A percentile compares a stretch with the other conserved stretches of the same genome.
These are phyloP conservation scores for Fregata magnificens DNA, from an alignment of 2,113 vertebrate genomes.

Conservation along the genomic window DNA sequence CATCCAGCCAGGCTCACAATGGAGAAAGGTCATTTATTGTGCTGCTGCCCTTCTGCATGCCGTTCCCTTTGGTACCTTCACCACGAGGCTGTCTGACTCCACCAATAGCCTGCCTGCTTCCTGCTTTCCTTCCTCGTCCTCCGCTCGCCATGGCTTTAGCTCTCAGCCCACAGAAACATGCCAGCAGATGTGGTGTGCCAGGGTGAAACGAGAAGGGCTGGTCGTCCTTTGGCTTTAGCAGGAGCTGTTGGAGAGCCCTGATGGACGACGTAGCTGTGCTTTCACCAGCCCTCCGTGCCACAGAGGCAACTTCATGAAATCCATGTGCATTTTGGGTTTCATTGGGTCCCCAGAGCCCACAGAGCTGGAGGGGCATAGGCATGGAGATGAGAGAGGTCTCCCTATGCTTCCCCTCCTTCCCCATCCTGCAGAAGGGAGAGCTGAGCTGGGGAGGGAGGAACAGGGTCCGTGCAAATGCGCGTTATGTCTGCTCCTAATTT, in stretches of 20 bases:
- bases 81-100: background rate
- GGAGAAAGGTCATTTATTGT: background rate
- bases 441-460: background rate
- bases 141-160: background rate
- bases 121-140: background rate
- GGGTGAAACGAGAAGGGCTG: background rate
- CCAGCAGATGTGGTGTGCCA: rapidly evolving
- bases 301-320: background rate
- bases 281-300: rapidly evolving
- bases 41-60: background rate
- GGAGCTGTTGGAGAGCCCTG: background rate
- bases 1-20: background rate
- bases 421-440: background rate
- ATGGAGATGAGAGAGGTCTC: background rate
- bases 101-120: background rate
- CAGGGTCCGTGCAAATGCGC: background rate
- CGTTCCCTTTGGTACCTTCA: background rate
- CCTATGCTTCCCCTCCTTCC: background rate
- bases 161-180: background rate
- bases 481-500: conserved; percentile 45
- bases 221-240: background rate
- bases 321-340: background rate
- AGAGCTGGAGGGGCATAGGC: background rate
- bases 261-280: rapidly evolving
- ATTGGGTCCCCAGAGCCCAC: background rate